These are phyloP conservation scores for Hemitrygon akajei DNA, from an alignment of 2,797 vertebrate genomes.

Conservation along the genomic window DNA sequence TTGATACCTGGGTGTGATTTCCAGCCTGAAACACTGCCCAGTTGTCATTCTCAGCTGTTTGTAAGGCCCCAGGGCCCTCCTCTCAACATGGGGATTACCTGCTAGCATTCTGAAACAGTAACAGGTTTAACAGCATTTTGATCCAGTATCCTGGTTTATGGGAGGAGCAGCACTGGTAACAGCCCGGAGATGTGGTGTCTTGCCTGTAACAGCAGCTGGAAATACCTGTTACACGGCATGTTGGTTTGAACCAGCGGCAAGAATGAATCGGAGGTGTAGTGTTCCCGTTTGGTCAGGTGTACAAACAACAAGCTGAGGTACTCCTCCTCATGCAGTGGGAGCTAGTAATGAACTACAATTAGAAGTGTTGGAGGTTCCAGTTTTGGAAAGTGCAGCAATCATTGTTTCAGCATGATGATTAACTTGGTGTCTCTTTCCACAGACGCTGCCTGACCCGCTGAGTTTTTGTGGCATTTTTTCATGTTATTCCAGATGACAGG, in stretches of 20 bases:
- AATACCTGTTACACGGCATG: not conserved
- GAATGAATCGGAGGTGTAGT: not conserved
- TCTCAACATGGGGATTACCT: not conserved
- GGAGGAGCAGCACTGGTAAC: too few relatives aligned
- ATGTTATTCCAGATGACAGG: too few relatives aligned
- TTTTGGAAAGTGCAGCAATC: too few relatives aligned
- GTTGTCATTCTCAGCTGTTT: not conserved
- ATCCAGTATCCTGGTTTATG: not conserved
- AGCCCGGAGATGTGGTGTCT: not conserved
- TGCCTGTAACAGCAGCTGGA: not conserved
- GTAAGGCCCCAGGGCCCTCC: too few relatives aligned
- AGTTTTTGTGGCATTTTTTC: too few relatives aligned
- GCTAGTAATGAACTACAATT: too few relatives aligned
- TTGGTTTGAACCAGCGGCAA: not conserved
- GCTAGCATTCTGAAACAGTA: not conserved
- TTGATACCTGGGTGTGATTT: not conserved
- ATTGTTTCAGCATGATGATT: too few relatives aligned
- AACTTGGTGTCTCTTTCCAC: too few relatives aligned
- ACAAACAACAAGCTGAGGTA: too few relatives aligned
- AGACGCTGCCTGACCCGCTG: too few relatives aligned
- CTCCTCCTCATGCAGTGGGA: too few relatives aligned
- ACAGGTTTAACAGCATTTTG: not conserved
- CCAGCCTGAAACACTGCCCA: not conserved
- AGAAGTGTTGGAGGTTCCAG: too few relatives aligned
- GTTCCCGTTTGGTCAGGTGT: not conserved